A percentile compares a stretch with the other conserved stretches of the same genome.
phyloP scores from a whole-genome alignment of 2,797 vertebrate species.

The Cossypha caffra region DNA sequence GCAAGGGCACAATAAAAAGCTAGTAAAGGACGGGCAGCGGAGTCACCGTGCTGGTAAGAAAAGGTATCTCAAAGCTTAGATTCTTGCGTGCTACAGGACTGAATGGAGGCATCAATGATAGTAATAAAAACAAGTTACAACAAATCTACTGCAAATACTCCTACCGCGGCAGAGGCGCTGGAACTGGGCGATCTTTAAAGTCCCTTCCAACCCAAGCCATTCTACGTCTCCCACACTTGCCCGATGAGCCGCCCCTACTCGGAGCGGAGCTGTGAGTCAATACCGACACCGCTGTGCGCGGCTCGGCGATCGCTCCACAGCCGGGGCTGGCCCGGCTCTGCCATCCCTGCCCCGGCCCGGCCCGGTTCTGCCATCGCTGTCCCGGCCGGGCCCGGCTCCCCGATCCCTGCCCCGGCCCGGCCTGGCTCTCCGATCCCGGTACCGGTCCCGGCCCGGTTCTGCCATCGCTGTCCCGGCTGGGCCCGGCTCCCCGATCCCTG shows the following conservation, averaged over 20 bases:
- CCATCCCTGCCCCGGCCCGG: background rate
- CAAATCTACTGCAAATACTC: accelerated
- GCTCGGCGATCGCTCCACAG: background rate
- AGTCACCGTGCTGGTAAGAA: accelerated
- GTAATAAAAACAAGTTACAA: background rate
- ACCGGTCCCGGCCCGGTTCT: background rate
- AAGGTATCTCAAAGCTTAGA: background rate
- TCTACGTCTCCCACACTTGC: too few species aligned
- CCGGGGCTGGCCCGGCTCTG: background rate
- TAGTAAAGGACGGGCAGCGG: accelerated
- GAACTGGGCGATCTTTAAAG: background rate
- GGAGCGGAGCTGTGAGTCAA: background rate
- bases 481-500: too few species aligned
- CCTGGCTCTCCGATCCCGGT: too few species aligned
- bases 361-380: accelerated
- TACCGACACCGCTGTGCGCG: accelerated
- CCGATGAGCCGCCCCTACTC: background rate
- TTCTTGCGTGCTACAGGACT: background rate
- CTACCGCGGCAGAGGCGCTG: background rate
- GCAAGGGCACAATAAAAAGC: accelerated
- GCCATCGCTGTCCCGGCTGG: background rate
- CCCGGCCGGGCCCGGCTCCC: background rate
- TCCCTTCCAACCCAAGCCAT: background rate
- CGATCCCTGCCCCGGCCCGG: too few species aligned
- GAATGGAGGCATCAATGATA: accelerated